Evolutionary conservation across 2,113 vertebrate species (phyloP).

Genomic region (Ailurus styani): DNA sequence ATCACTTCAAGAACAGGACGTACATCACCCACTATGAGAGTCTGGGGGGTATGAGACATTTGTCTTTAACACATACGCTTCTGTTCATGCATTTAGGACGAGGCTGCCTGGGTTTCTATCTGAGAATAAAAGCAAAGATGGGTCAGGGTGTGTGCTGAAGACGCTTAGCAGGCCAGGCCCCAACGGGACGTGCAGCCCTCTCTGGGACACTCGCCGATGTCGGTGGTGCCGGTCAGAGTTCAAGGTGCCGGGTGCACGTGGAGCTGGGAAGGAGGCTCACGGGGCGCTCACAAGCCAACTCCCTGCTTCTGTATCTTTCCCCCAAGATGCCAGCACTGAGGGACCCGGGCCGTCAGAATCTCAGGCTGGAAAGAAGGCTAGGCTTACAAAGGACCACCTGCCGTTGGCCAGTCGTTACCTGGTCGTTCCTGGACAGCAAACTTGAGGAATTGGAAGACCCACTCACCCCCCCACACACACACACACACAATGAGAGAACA

Average conservation of each 20-base stretch:
- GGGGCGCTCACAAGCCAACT: not conserved
- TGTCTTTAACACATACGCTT: not conserved
- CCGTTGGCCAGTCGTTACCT: not conserved
- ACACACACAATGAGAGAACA: not conserved
- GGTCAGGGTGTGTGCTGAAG: not conserved
- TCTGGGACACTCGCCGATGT: too few relatives aligned
- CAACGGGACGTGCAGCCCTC: not conserved
- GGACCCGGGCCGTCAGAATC: not conserved
- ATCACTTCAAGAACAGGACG: not conserved
- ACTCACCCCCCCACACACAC: too few relatives aligned
- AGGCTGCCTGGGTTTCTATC: not conserved
- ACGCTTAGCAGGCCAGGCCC: not conserved
- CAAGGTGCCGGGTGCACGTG: not conserved
- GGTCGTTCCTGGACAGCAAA: not conserved
- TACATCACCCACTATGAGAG: not conserved
- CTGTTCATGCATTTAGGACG: not conserved
- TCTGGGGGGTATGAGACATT: not conserved
- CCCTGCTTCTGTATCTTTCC: not conserved
- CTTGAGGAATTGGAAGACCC: not conserved
- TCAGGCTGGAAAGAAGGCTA: not conserved
- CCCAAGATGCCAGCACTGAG: not conserved
- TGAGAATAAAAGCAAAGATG: not conserved
- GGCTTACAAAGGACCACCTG: not conserved
- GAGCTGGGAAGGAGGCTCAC: not conserved
- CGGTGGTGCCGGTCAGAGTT: not conserved